Percentiles rank a stretch among this genome's conserved stretches.
Conservation (phyloP, 2,888 invertebrate species). For the Polylopha cassiicola region DNA sequence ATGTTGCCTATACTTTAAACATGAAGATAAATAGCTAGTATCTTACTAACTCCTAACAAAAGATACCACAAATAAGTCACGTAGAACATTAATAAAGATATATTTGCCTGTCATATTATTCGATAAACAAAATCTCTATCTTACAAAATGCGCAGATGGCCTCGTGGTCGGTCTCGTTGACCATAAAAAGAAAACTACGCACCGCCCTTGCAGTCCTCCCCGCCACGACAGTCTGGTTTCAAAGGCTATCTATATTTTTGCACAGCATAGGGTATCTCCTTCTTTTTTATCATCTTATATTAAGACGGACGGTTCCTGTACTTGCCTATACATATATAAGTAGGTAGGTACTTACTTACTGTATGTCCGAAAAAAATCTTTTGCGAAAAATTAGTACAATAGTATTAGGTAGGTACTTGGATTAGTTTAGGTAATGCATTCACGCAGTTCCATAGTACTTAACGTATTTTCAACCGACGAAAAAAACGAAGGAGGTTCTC, state of each 20-base stretch:
- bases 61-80: background rate
- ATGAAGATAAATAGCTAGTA: background rate
- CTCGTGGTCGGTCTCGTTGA: slow-evolving; percentile 37
- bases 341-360: too few species aligned
- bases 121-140: slow-evolving; percentile 8
- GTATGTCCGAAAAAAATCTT: too few species aligned
- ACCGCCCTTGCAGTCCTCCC: slow-evolving; percentile 32
- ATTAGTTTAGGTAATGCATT: too few species aligned
- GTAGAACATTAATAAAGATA: slow-evolving; percentile 1
- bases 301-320: too few species aligned
- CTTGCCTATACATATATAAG: too few species aligned
- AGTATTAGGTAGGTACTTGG: too few species aligned
- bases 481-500: too few species aligned
- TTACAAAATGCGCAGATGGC: slow-evolving; percentile 23
- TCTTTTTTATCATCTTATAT: too few species aligned
- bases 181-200: slow-evolving; percentile 40
- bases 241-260: slow-evolving; percentile 25
- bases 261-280: background rate
- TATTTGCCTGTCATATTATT: background rate
- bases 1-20: too few species aligned
- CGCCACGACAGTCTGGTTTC: slow-evolving; percentile 44
- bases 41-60: background rate
- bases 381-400: too few species aligned
- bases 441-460: too few species aligned
- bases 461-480: too few species aligned